Evolutionary conservation across 2,797 vertebrate species (phyloP), one percentile per base, ranked within the genome.

Genomic region (Novumbra hubbsi): DNA sequence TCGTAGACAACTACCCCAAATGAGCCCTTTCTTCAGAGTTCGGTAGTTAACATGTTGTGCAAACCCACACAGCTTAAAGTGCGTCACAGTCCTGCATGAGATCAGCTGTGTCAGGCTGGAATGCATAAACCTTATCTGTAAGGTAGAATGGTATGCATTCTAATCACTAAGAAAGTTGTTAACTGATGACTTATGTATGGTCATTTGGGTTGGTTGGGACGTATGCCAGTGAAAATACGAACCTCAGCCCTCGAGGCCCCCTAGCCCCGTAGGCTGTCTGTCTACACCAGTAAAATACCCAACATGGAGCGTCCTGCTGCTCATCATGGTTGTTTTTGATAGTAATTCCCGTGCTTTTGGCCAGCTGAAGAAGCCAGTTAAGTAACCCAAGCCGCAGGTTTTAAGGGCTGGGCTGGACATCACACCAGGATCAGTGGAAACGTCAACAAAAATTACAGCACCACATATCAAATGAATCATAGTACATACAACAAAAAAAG

Each of bases 401-500:
- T 12, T 45, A 45, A 45, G 68, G 24, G 17, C 62, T 55, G 28
- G 55, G 38, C 24, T 6, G 19, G 69, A 30, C n/a, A 12, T 12
- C 7, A 30, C 24, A 8, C 4, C 4, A 2, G n/a, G 28, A 74
- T 4, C 19, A 67, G 28, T 32, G 66, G 38, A 74, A 74, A 69
- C 34, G 27, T 34, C n/a, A n/a, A 45, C 48, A 70, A 48, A 6
- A 32, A 62, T 45, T 16, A 67, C 3, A 38, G 30, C 57, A 45
- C 1, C 32, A 27, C 19, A 48, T 8, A 27, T 6, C 3, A 21
- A 19, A 30, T 70, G 16, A 4, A 49, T 24, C 41, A 27, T 30
- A 16, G 49, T 32, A 21, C 30, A 67, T 63, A 48, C 8, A 32
- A 48, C 75, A 76, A 75, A 48, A 76, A 76, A 75, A 80, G 78